These are phyloP conservation scores for Nemotelus nigrinus DNA, from an alignment of 2,888 invertebrate species.

Conservation along the genomic window DNA sequence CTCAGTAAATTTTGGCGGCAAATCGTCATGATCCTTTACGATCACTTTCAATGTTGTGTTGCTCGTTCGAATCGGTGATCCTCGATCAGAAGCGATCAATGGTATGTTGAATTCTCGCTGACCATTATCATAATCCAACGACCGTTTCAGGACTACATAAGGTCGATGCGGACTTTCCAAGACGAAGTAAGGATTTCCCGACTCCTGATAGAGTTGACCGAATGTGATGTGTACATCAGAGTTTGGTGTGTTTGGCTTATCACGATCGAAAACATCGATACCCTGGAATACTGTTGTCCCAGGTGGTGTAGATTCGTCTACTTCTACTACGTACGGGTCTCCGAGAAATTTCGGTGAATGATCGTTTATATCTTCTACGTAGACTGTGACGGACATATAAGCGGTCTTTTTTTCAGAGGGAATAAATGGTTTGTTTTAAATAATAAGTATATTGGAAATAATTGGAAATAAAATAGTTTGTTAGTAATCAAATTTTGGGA, in stretches of 20 bases:
- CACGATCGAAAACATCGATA: slow-evolving; percentile 82
- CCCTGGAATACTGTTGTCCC: slow-evolving; percentile 85
- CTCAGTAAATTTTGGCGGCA: slow-evolving; percentile 83
- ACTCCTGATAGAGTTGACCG: slow-evolving; percentile 67
- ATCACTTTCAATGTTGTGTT: slow-evolving; percentile 77
- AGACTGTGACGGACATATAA: slow-evolving; percentile 85
- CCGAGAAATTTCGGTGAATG: slow-evolving; percentile 81
- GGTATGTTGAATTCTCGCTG: slow-evolving; percentile 79
- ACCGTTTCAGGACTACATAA: slow-evolving; percentile 75
- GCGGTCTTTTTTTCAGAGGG: slow-evolving; percentile 70
- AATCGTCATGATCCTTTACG: slow-evolving; percentile 82
- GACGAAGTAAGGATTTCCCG: slow-evolving; percentile 69
- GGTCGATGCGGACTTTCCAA: slow-evolving; percentile 84
- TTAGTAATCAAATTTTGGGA: no score
- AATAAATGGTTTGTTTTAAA: not conserved
- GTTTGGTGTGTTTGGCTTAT: slow-evolving; percentile 89
- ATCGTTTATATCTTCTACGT: slow-evolving; percentile 89
- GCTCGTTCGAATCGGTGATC: slow-evolving; percentile 77
- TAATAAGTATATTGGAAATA: no score
- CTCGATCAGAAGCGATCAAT: slow-evolving; percentile 84
- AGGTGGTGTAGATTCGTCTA: slow-evolving; percentile 81
- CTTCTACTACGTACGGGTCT: slow-evolving; percentile 80
- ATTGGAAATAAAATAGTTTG: no score
- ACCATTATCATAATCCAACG: slow-evolving; percentile 83
- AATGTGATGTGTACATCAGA: slow-evolving; percentile 86